These are phyloP conservation scores for Pseudotriccus pelzelni DNA, from an alignment of 2,797 vertebrate genomes.

Conservation along the genomic window DNA sequence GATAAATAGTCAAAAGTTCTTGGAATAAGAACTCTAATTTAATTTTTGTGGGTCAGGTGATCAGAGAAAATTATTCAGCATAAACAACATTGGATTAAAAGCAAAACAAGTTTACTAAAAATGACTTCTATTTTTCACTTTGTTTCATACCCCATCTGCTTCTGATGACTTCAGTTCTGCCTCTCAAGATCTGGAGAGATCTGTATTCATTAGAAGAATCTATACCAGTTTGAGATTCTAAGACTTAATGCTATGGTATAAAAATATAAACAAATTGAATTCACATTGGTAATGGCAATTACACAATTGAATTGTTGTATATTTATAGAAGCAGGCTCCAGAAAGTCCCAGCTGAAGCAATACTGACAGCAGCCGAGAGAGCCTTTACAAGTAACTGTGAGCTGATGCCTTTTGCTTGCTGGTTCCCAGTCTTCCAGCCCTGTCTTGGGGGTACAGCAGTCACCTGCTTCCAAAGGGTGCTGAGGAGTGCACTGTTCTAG, in stretches of 20 bases:
- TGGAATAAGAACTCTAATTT: not conserved
- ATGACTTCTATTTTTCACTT: not conserved
- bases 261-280: constrained; percentile 59
- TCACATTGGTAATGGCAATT: constrained; percentile 40
- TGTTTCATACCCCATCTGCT: not conserved
- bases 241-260: constrained; percentile 5
- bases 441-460: not conserved
- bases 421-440: not conserved
- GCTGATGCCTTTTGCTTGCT: not conserved
- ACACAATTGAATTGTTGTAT: constrained; percentile 45
- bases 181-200: constrained; percentile 8
- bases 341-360: constrained; percentile 36
- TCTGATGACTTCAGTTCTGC: constrained; percentile 28
- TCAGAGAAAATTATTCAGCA: not conserved
- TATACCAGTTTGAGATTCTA: not conserved
- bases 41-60: not conserved
- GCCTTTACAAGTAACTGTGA: not conserved
- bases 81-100: not conserved
- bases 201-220: not conserved
- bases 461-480: not conserved
- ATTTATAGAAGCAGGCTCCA: constrained; percentile 52
- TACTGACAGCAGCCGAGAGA: not conserved
- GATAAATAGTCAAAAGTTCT: not conserved
- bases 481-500: not conserved
- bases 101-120: constrained; percentile 4